These are phyloP conservation scores for Gobiocypris rarus DNA, from an alignment of 2,113 vertebrate genomes.

Conservation along the genomic window DNA sequence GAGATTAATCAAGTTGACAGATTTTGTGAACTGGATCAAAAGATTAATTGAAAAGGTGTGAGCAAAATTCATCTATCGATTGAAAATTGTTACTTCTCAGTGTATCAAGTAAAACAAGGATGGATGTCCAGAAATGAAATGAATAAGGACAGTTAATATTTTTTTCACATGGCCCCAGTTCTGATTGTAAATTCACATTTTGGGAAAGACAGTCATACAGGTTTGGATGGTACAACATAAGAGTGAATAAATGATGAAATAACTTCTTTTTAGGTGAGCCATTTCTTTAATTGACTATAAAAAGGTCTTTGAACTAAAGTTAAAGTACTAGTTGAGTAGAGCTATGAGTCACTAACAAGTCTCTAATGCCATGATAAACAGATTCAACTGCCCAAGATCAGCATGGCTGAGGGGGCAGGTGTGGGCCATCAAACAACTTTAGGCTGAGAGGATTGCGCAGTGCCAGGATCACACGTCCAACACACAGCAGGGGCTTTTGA, in stretches of 20 bases:
- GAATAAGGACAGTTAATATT: no score
- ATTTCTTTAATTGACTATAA: background rate
- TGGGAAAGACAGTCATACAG: background rate
- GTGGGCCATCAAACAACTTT: conserved; percentile 49
- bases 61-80: no score
- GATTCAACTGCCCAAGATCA: conserved; percentile 34
- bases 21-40: no score
- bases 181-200: background rate
- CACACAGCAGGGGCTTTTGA: conserved; percentile 36
- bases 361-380: conserved; percentile 22
- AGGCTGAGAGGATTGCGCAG: conserved; percentile 46
- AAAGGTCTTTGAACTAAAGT: conserved; percentile 11
- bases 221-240: background rate
- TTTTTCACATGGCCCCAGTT: background rate
- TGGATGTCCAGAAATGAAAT: background rate
- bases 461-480: conserved; percentile 45
- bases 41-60: no score
- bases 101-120: background rate
- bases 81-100: no score
- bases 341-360: conserved; percentile 27
- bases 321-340: conserved; percentile 8
- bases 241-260: conserved; percentile 3
- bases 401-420: conserved; percentile 55
- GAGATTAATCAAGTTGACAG: no score
- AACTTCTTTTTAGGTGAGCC: background rate